Evolutionary conservation across 2,113 vertebrate genomes (phyloP), one percentile per base, ranked within the genome.

Genomic region (Amblyopsis rosae): DNA sequence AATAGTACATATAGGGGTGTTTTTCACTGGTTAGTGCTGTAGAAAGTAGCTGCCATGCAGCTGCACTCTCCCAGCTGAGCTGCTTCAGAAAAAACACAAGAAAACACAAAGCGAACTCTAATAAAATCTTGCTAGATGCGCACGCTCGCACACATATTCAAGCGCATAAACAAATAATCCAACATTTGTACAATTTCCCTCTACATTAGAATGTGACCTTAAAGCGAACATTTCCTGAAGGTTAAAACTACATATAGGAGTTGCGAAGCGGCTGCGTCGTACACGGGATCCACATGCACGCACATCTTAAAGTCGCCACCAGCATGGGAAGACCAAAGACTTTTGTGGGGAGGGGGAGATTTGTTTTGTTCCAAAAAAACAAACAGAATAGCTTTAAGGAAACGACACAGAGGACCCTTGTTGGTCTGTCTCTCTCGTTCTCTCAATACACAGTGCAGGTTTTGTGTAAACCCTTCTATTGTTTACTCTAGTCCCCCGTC

Each of bases 1-100:
- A 93, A 93, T 90, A 87, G 87, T 83, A 84, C 92, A 90, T 88
- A 90, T 82, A 82, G 86, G 86, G 87, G 75, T 86, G 85, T 84
- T 88, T 90, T 84, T 88, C 80, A 85, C 83, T 83, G 77, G 16
- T 77, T 79, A 69, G 86, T 81, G 62, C 78, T 68, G 69, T 74
- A 71, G 73, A 79, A 73, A 79, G 82, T 62, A 76, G 70, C 86
- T 74, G 82, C 83, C 82, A 75, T 82, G 88, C 92, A 93, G 92
- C 92, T 93, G 92, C 88, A 83, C 55, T 55, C 77, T 83, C 80
- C 69, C 88, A 85, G 89, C 90, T 89, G 85, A 91, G 85, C 82
- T 79, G 78, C 83, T 69, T 59, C 85, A 85, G 82, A 85, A 56
- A 77, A 73, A 77, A 90, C 79, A 90, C 77, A 90, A 86, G 86